Evolutionary conservation across 2,113 vertebrate species (phyloP).

Genomic region (Bos taurus): ARS-UCD2.0 NC_037328.1:26874001-26874500

Average conservation of each 20-base stretch:
- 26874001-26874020: not conserved
- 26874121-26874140: not conserved
- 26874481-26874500: not conserved
- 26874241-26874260: not conserved
- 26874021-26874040: not conserved
- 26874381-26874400: not conserved
- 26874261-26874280: not conserved
- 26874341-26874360: not conserved
- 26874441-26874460: not conserved
- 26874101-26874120: not conserved
- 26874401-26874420: not conserved
- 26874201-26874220: not conserved
- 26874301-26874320: not conserved
- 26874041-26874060: not conserved
- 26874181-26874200: not conserved
- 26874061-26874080: not conserved
- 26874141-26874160: not conserved
- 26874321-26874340: not conserved
- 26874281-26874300: not conserved
- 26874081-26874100: not conserved
- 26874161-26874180: not conserved
- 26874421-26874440: not conserved
- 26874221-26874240: rapidly evolving
- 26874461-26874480: not conserved
- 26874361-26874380: not conserved